Evolutionary conservation across 2,113 vertebrate species (phyloP).

Genomic region (Speoplatyrhinus poulsoni): DNA sequence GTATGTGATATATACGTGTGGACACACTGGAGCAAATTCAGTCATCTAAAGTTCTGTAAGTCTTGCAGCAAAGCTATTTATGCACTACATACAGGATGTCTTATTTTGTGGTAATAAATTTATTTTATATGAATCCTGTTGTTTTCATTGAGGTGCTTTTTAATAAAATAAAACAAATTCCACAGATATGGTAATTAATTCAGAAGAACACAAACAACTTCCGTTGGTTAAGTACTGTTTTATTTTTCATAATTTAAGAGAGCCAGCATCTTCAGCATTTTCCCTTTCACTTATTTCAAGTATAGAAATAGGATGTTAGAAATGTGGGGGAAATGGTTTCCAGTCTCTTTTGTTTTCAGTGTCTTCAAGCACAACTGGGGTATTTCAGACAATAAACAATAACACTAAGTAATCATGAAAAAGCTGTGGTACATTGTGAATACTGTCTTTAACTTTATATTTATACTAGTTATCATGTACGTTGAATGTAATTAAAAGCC

Average conservation of each 20-base stretch:
- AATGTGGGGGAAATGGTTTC: too few species aligned
- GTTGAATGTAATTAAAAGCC: conserved; percentile 6
- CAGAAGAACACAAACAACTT: neutral
- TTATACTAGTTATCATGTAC: too few species aligned
- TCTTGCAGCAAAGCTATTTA: conserved; percentile 61
- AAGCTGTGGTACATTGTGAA: neutral
- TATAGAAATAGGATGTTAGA: neutral
- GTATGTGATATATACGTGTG: conserved; percentile 32
- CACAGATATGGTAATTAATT: too few species aligned
- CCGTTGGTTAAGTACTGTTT: neutral
- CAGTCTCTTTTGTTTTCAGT: neutral
- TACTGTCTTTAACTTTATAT: neutral
- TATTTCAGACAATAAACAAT: neutral
- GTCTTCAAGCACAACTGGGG: neutral
- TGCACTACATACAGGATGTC: conserved; percentile 74
- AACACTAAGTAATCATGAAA: neutral
- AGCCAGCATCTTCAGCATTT: conserved; percentile 21
- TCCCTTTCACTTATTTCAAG: too few species aligned
- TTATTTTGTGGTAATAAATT: conserved; percentile 76
- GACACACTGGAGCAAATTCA: conserved; percentile 30
- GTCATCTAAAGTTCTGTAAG: conserved; percentile 31
- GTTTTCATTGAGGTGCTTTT: neutral
- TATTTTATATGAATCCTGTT: conserved; percentile 68
- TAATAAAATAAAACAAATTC: neutral
- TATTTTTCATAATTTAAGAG: conserved; percentile 26